These are phyloP conservation scores for Edolisoma coerulescens DNA, from an alignment of 2,113 vertebrate genomes.

Conservation along the genomic window DNA sequence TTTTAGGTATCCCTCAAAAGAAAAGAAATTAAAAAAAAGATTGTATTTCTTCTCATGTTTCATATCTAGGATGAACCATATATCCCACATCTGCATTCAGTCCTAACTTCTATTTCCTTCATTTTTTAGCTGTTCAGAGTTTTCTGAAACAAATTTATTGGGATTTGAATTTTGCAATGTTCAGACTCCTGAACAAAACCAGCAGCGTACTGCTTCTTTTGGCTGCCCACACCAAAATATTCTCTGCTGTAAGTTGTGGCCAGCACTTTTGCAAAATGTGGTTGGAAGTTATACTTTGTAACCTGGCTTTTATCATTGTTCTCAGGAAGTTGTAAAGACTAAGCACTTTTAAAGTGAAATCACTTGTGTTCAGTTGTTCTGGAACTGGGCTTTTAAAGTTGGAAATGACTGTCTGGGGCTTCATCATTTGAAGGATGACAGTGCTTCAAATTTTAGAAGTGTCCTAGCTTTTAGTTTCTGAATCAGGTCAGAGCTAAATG, in stretches of 20 bases:
- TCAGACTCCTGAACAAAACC: neutral
- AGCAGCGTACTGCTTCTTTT: neutral
- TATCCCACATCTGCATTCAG: neutral
- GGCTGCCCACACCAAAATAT: neutral
- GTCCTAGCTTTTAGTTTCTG: neutral
- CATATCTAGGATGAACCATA: neutral
- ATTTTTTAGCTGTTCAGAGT: neutral
- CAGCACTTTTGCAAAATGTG: neutral
- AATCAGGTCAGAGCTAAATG: neutral
- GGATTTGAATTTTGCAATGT: neutral
- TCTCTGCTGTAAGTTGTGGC: neutral
- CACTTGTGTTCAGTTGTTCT: neutral
- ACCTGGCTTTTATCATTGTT: slow-evolving; percentile 11
- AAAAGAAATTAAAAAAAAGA: neutral
- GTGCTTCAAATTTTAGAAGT: neutral
- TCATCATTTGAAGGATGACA: neutral
- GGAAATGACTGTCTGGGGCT: neutral
- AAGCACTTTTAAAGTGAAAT: slow-evolving; percentile 23
- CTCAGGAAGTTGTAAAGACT: slow-evolving; percentile 40
- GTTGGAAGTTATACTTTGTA: slow-evolving; percentile 10
- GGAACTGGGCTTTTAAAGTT: neutral
- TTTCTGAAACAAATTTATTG: neutral
- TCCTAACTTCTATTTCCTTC: neutral
- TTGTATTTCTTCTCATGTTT: neutral
- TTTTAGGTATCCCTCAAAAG: neutral